phyloP scores from a whole-genome alignment of 2,113 vertebrate genomes.

The Orthonyx spaldingii region DNA sequence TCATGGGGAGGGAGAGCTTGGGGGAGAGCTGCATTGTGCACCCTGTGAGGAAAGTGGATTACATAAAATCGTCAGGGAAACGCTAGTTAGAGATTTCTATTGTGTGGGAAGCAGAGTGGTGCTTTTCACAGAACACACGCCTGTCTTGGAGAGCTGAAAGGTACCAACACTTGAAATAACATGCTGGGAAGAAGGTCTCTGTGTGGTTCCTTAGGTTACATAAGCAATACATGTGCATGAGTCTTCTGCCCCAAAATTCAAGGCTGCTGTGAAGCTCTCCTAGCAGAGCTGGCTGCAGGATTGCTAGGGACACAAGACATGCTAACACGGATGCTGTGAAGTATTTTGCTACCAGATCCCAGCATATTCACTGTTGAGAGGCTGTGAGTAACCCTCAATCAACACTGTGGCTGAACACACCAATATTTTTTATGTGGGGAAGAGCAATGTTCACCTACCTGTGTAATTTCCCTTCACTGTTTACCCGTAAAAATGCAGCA shows the following conservation, averaged over 20 bases:
- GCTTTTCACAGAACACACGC: conserved; percentile 27
- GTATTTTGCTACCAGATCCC: not conserved
- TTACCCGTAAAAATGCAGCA: not conserved
- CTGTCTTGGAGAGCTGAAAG: conserved; percentile 40
- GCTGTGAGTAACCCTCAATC: not conserved
- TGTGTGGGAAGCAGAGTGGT: conserved; percentile 51
- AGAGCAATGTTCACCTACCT: not conserved
- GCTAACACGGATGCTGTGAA: not conserved
- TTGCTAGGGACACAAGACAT: not conserved
- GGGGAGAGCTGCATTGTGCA: conserved; percentile 31
- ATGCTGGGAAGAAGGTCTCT: not conserved
- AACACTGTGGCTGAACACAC: not conserved
- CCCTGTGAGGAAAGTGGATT: conserved; percentile 48
- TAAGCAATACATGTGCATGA: not conserved
- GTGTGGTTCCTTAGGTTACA: not conserved
- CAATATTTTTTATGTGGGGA: not conserved
- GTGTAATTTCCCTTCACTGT: not conserved
- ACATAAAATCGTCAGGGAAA: conserved; percentile 55
- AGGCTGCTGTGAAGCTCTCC: not conserved
- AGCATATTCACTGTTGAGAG: not conserved
- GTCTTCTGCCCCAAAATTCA: not conserved
- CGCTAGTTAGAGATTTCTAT: conserved; percentile 25
- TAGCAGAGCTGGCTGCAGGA: not conserved
- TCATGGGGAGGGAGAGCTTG: not conserved
- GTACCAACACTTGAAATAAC: conserved; percentile 37